Evolutionary conservation across 2,888 invertebrate genomes (phyloP).

Genomic region (Erebia aethiops): DNA sequence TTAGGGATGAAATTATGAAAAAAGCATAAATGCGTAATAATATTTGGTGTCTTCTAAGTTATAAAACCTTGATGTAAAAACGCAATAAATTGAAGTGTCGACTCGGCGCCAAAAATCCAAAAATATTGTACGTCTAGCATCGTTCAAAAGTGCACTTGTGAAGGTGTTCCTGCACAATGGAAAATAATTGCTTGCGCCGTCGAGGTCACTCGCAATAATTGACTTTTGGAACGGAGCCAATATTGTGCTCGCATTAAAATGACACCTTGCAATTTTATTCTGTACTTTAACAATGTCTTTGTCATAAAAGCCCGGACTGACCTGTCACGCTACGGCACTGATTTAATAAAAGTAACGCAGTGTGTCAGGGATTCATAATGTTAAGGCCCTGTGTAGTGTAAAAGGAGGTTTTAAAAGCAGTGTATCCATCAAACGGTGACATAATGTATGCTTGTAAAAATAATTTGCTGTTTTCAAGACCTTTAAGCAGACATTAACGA

Average conservation of each 20-base stretch:
- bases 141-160: constrained; percentile 66
- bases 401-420: no score
- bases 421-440: no score
- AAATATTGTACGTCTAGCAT: constrained; percentile 66
- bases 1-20: no score
- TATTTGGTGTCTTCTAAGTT: no score
- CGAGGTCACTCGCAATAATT: constrained; percentile 67
- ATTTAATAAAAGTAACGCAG: no score
- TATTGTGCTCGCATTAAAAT: constrained; percentile 41
- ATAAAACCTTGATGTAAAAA: not conserved
- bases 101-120: constrained; percentile 69
- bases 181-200: constrained; percentile 69
- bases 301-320: not conserved
- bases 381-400: no score
- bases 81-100: constrained; percentile 60
- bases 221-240: constrained; percentile 74
- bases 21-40: no score
- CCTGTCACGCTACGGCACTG: no score
- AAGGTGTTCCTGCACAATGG: constrained; percentile 70
- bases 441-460: no score
- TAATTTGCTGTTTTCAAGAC: no score
- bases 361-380: no score
- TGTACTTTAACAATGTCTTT: constrained; percentile 10
- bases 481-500: no score
- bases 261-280: constrained; percentile 24